Evolutionary conservation across 2,113 vertebrate genomes (phyloP).

Genomic region (Cichladusa arquata): DNA sequence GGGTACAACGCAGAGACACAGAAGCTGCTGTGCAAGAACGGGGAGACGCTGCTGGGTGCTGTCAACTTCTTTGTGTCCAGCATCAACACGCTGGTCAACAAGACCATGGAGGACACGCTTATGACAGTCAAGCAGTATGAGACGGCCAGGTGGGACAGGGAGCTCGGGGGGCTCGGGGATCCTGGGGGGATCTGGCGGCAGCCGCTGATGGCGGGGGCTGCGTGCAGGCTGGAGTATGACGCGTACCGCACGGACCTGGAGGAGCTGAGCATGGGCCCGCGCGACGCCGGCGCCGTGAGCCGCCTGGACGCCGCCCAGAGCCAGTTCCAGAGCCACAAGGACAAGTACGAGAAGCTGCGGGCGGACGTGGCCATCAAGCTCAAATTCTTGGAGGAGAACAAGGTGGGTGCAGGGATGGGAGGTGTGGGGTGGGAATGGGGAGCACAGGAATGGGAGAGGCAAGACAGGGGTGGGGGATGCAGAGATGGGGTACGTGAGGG

Average conservation of each 20-base stretch:
- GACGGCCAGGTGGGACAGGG: constrained; percentile 79
- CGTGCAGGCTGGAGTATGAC: constrained; percentile 87
- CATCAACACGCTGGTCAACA: constrained; percentile 96
- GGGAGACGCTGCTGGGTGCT: constrained; percentile 92
- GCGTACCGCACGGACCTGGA: constrained; percentile 95
- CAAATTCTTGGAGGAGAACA: constrained; percentile 97
- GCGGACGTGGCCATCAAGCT: constrained; percentile 93
- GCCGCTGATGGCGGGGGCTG: rapidly evolving
- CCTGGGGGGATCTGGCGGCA: neutral
- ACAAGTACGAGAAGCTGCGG: constrained; percentile 92
- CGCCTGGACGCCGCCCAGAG: constrained; percentile 88
- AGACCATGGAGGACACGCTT: constrained; percentile 97
- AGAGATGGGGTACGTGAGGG: neutral
- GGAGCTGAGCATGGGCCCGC: constrained; percentile 89
- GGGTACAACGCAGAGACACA: constrained; percentile 97
- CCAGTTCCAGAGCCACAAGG: constrained; percentile 90
- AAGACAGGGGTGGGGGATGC: neutral
- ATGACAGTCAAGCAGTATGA: constrained; percentile 97
- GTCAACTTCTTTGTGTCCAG: constrained; percentile 98
- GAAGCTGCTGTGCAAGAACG: constrained; percentile 95
- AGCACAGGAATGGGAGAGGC: too few species aligned
- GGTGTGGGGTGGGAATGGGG: neutral
- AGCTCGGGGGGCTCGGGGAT: neutral
- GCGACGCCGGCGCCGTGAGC: constrained; percentile 83
- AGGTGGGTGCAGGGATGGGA: constrained; percentile 70